Base-by-base conservation (phyloP, 2,113 vertebrate species). In the Baryphthengus martii region DNA sequence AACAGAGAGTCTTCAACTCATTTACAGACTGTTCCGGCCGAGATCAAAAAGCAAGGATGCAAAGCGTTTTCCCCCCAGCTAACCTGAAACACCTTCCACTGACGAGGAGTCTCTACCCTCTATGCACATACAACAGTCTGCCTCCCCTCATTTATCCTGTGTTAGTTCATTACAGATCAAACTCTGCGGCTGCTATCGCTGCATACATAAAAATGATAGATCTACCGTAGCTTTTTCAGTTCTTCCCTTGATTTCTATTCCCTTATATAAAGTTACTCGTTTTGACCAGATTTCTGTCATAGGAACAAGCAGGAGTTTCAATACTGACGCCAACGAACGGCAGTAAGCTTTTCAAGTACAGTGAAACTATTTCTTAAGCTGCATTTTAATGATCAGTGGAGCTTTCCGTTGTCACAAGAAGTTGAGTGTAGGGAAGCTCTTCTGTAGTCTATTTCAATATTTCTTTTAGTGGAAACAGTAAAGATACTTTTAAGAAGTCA, bases 21-120 rank as follows among this genome's bases (percentile, higher is more conserved):
- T 18, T 21, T 21, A 26, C 52, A 35, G 25, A 12, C 37, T 31
- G 7, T 35, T 39, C 52, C 40, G 18, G 8, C 3, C 29, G 35
- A 16, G 15, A 39, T 21, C 17, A 25, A 35, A 40, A 39, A 55
- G 6, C 45, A 19, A 62, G 1, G 2, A 13, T 17, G 33, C 68
- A 40, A 9, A 12, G 11, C 4, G 5, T 2, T 37, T 49, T 24
- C 24, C 20, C 23, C 68, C 52, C 52, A 17, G 52, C 52, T 29
- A 10, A 15, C 50, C 50, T 21, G 50, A 25, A 52, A 52, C 50
- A 31, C 28, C 45, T 47, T n/a, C 17, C 29, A 9, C 17, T 2
- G 3, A 13, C 0, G 0, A 73, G 18, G n/a, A 59, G 29, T 35
- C 5, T 2, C 66, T 16, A 2, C 28, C 44, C 4, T 6, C 31